phyloP scores from a whole-genome alignment of 2,888 invertebrate species.

The Sipunculus nudus region DNA sequence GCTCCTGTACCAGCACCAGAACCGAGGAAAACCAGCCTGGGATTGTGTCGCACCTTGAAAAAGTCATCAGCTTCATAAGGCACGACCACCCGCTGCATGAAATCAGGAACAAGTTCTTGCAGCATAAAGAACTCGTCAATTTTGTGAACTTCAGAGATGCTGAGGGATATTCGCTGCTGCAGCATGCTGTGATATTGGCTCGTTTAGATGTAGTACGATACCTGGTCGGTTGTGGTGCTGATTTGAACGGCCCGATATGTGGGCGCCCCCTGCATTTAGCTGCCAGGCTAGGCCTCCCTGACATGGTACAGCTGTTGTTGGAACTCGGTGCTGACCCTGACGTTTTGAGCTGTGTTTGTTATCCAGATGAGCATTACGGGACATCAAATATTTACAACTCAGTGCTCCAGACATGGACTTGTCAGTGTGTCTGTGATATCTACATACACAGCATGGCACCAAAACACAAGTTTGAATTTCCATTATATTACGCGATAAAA shows the following conservation, averaged over 20 bases:
- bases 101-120: not conserved
- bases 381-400: not conserved
- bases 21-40: not conserved
- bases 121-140: not conserved
- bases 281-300: slow-evolving; percentile 2
- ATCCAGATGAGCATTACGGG: not conserved
- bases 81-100: not conserved
- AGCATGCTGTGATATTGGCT: not conserved
- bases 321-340: slow-evolving; percentile 1
- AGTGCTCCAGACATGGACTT: not conserved
- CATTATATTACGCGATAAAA: slow-evolving; percentile 2
- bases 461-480: not conserved
- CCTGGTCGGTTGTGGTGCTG: slow-evolving; percentile 4
- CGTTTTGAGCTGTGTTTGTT: slow-evolving; percentile 5
- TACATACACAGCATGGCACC: not conserved
- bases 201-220: not conserved
- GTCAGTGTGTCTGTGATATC: not conserved
- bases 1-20: too few relatives aligned
- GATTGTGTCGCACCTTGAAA: too few relatives aligned
- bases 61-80: not conserved
- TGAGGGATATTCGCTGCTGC: not conserved
- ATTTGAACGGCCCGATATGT: slow-evolving; percentile 3
- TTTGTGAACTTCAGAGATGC: not conserved
- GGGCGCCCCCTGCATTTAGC: slow-evolving; percentile 9
- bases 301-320: not conserved